A percentile compares a stretch with the other conserved stretches of the same genome.
phyloP scores from a whole-genome alignment of 2,888 invertebrate species.

The Sinotaia quadrata region DNA sequence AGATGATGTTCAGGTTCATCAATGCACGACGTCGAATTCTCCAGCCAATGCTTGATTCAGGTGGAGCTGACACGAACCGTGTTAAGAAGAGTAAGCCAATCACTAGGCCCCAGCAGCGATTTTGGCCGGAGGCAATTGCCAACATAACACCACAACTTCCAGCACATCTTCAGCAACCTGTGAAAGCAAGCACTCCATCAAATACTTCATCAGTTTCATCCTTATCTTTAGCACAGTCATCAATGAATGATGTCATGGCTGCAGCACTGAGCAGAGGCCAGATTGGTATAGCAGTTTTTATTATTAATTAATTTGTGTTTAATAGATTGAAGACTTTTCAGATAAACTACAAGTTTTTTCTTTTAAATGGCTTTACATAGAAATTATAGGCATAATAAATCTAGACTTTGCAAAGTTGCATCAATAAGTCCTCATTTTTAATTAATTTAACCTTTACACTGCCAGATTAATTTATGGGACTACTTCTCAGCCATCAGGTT shows the following conservation, averaged over 20 bases:
- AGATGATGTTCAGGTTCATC: constrained; percentile 79
- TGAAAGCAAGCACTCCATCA: constrained; percentile 2
- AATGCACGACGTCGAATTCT: constrained; percentile 92
- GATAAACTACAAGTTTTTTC: no score
- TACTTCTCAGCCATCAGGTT: no score
- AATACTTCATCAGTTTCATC: not conserved
- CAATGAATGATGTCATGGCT: not conserved
- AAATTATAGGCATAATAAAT: no score
- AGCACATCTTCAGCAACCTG: constrained; percentile 23
- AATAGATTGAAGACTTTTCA: not conserved
- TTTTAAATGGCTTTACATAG: no score
- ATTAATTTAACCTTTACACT: no score
- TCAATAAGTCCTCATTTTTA: no score
- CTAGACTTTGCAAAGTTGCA: no score
- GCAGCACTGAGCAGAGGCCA: not conserved
- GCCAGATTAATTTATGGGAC: no score
- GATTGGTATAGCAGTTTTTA: not conserved
- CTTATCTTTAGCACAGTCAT: not conserved
- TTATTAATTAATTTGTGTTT: not conserved
- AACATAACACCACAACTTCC: constrained; percentile 50
- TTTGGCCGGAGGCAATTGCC: constrained; percentile 83
- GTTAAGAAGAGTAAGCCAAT: constrained; percentile 73
- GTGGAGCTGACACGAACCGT: constrained; percentile 62
- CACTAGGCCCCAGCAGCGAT: constrained; percentile 78
- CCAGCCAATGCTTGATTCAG: constrained; percentile 88